A percentile compares a stretch with the other conserved stretches of the same genome.
Evolutionary conservation across 1,140 invertebrate genomes (phyloP).

Genomic region (Diabrotica virgifera): DNA sequence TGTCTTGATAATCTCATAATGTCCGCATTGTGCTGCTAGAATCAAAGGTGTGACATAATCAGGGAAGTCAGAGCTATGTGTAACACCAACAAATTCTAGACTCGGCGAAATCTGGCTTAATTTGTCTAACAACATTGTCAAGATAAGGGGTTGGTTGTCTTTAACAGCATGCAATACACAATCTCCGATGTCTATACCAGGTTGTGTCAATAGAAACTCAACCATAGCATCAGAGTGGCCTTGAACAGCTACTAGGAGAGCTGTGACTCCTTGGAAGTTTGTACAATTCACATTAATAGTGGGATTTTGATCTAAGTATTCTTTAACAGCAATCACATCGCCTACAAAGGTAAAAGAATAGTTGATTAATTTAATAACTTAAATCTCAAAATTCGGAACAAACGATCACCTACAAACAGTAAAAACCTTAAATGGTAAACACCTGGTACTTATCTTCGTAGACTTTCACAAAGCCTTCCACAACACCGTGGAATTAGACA

Average conservation of each 20-base stretch:
- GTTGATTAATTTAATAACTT: too few species aligned
- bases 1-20: conserved; percentile 66
- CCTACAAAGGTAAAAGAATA: conserved; percentile 29
- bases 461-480: too few species aligned
- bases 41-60: conserved; percentile 70
- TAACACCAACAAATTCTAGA: conserved; percentile 53
- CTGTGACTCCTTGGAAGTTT: conserved; percentile 56
- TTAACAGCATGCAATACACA: conserved; percentile 55
- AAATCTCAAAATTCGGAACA: too few species aligned
- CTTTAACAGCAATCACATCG: conserved; percentile 46
- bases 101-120: conserved; percentile 48
- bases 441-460: too few species aligned
- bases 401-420: too few species aligned
- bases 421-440: too few species aligned
- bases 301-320: conserved; percentile 46
- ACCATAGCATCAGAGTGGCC: conserved; percentile 54
- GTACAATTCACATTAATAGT: conserved; percentile 53
- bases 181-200: conserved; percentile 55
- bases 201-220: conserved; percentile 51
- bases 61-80: conserved; percentile 60
- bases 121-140: conserved; percentile 52
- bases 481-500: too few species aligned
- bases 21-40: conserved; percentile 67
- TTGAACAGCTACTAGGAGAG: conserved; percentile 55
- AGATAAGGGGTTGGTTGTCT: conserved; percentile 52